These are phyloP conservation scores for Leptopilina syphax DNA, from an alignment of 2,888 invertebrate species.

Conservation along the genomic window DNA sequence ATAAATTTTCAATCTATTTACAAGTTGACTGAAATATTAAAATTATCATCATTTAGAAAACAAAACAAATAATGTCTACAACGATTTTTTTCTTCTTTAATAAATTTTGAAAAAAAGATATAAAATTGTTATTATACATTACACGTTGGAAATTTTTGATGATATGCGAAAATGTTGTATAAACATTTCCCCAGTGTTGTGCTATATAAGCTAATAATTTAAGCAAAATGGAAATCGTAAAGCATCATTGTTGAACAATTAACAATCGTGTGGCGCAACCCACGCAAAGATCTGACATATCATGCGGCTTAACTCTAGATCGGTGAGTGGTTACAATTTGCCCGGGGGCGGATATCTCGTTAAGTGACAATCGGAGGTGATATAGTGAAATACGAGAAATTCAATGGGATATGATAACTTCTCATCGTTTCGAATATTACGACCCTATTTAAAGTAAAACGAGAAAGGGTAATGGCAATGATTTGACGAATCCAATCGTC, in stretches of 20 bases:
- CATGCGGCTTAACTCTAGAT: slow-evolving; percentile 52
- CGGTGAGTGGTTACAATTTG: slow-evolving; percentile 49
- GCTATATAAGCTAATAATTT: slow-evolving; percentile 54
- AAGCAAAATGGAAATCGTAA: slow-evolving; percentile 68
- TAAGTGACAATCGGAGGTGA: slow-evolving; percentile 74
- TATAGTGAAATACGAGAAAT: slow-evolving; percentile 67
- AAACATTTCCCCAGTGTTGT: too few relatives aligned
- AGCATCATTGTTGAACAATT: slow-evolving; percentile 72
- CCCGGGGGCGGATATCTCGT: slow-evolving; percentile 69
- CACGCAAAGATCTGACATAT: slow-evolving; percentile 61
- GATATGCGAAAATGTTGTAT: too few relatives aligned
- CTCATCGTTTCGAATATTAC: slow-evolving; percentile 36
- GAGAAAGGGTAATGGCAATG: slow-evolving; percentile 11
- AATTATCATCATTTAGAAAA: too few relatives aligned
- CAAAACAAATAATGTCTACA: too few relatives aligned
- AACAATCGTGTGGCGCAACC: slow-evolving; percentile 67
- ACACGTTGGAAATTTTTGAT: too few relatives aligned
- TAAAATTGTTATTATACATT: too few relatives aligned
- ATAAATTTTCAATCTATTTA: not conserved
- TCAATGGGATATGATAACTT: slow-evolving; percentile 57
- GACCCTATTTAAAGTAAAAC: slow-evolving; percentile 25
- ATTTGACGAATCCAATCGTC: slow-evolving; percentile 34
- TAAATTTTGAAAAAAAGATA: too few relatives aligned
- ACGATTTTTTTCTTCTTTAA: too few relatives aligned
- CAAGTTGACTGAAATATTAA: too few relatives aligned